Evolutionary conservation across 2,797 vertebrate genomes (phyloP), one percentile per base, ranked within the genome.

Genomic region (Lacerta viridis): DNA sequence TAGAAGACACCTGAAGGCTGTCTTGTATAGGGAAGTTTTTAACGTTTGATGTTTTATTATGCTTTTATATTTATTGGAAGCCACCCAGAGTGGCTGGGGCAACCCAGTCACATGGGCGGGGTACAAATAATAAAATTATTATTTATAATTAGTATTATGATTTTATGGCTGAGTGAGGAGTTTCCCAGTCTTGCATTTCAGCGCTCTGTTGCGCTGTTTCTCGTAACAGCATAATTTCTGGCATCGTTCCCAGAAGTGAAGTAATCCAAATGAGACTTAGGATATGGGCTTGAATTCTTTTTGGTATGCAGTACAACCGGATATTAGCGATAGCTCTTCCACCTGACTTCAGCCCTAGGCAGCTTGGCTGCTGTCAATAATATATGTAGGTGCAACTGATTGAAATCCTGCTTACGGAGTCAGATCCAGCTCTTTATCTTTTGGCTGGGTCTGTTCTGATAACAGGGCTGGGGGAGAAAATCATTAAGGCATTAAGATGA

Each of bases 391-490:
- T 25, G 39, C 61, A 3, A 7, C 23, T 64, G 71, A 17, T 46
- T 33, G 68, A 46, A 72, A 50, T 89, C 41, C 15, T 75, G 6
- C 29, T 36, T 88, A 17, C 50, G 20, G 25, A 33, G 20, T 33
- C 29, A 80, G 71, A 84, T 41, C 43, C 50, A 78, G 17, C 68
- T n/a, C 77, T 66, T 74, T 50, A 74, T 80, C 55, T 89, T 85
- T 85, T 72, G n/a, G 50, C 75, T 80, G 82, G 55, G 50, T 72
- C 76, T 79, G 27, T 84, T 61, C 82, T 80, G 82, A 79, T 84
- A 61, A 79, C 36, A 84, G 25, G 13, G 27, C 46, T 25, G 6
- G 46, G 33, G 9, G 8, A 66, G 33, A 29, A 66, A 75, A 75
- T 85, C 66, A 23, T 74, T 80, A 86, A 50, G 77, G 69, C 77